A percentile compares a stretch with the other conserved stretches of the same genome.
Evolutionary conservation across 2,113 vertebrate genomes (phyloP).

Genomic region (Egretta garzetta): DNA sequence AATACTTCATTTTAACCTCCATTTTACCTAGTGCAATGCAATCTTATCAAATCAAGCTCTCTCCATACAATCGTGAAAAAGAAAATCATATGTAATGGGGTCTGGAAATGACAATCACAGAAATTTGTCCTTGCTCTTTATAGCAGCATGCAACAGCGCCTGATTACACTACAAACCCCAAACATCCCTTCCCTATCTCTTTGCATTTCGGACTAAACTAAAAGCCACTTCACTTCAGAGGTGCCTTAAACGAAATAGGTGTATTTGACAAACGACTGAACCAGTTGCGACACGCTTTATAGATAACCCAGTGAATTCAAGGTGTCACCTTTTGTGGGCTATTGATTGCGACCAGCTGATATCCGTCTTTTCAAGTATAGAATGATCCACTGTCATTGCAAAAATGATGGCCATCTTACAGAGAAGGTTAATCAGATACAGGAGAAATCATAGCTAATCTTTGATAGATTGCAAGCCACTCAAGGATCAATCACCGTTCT

Average conservation of each 20-base stretch:
- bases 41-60: conserved; percentile 17
- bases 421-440: conserved; percentile 80
- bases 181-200: background rate
- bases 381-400: conserved; percentile 74
- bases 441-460: conserved; percentile 53
- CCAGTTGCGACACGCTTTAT: conserved; percentile 56
- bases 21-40: background rate
- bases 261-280: conserved; percentile 2
- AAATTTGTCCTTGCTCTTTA: background rate
- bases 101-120: conserved; percentile 2
- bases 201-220: conserved; percentile 4
- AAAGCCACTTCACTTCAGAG: conserved; percentile 10
- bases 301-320: conserved; percentile 71
- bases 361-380: conserved; percentile 72
- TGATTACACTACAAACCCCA: conserved; percentile 34
- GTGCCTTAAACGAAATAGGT: conserved; percentile 10
- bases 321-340: conserved; percentile 72
- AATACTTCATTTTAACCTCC: background rate
- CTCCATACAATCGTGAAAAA: background rate
- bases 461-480: conserved; percentile 45
- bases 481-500: conserved; percentile 37
- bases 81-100: conserved; percentile 12
- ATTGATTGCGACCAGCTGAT: conserved; percentile 77
- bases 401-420: conserved; percentile 61
- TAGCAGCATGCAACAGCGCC: background rate